These are phyloP conservation scores for Alca torda DNA, from an alignment of 2,797 vertebrate genomes.

Conservation along the genomic window DNA sequence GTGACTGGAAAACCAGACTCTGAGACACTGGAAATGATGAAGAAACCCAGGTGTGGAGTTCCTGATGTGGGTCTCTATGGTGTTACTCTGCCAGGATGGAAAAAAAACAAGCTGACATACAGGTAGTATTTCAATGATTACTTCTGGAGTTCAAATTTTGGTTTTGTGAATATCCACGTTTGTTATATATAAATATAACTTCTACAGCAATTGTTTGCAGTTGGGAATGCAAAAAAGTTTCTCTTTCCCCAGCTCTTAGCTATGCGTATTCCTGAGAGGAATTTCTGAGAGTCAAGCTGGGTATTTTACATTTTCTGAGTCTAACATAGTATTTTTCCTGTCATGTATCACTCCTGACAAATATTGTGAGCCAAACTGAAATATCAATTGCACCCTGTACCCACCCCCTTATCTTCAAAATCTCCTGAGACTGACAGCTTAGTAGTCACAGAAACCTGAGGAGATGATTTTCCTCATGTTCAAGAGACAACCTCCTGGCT, in stretches of 20 bases:
- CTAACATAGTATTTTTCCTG: neutral
- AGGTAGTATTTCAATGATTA: conserved; percentile 76
- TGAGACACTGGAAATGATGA: conserved; percentile 86
- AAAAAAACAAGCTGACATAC: conserved; percentile 84
- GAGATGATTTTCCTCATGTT: neutral
- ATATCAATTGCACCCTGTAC: neutral
- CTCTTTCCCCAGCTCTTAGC: neutral
- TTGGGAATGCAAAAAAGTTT: neutral
- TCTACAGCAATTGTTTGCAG: neutral
- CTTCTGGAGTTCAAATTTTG: neutral
- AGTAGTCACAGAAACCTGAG: neutral
- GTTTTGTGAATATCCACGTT: neutral
- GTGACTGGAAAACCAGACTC: conserved; percentile 83
- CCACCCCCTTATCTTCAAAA: neutral
- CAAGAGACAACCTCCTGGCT: neutral
- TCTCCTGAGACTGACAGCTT: neutral
- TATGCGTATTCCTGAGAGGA: neutral
- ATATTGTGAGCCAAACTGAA: neutral
- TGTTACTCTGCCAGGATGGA: conserved; percentile 79
- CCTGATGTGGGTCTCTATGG: conserved; percentile 81
- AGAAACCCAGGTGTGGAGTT: conserved; percentile 89
- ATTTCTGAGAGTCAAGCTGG: neutral
- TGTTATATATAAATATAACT: neutral
- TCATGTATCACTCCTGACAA: neutral
- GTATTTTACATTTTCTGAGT: neutral